Evolutionary conservation across 2,888 invertebrate species (phyloP).

Genomic region (Drosophila quinaria): DNA sequence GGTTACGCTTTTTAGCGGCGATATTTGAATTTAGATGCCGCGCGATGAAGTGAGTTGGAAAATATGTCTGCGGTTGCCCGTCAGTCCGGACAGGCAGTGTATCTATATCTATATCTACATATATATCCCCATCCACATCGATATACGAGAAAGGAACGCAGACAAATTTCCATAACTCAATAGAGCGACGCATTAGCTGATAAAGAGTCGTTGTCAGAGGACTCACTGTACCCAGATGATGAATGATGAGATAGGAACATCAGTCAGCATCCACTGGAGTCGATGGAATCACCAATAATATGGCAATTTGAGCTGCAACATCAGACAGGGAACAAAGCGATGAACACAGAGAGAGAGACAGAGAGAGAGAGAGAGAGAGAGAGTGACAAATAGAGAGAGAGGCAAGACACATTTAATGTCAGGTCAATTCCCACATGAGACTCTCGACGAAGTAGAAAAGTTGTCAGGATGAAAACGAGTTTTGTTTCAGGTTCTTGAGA

Average conservation of each 20-base stretch:
- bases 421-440: constrained; percentile 41
- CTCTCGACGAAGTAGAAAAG: constrained; percentile 36
- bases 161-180: constrained; percentile 64
- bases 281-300: constrained; percentile 41
- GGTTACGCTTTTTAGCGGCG: constrained; percentile 73
- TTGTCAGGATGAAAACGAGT: constrained; percentile 28
- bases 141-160: constrained; percentile 21
- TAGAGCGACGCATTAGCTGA: constrained; percentile 59
- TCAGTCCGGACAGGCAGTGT: constrained; percentile 8
- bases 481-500: constrained; percentile 38
- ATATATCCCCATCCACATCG: constrained; percentile 1
- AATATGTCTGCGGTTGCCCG: constrained; percentile 74
- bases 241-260: constrained; percentile 46
- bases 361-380: neutral
- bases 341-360: constrained; percentile 3
- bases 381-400: neutral
- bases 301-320: constrained; percentile 36
- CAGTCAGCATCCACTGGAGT: constrained; percentile 22
- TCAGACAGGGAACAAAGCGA: constrained; percentile 45
- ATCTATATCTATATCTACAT: constrained; percentile 5
- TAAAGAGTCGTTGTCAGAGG: constrained; percentile 41
- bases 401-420: neutral
- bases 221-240: constrained; percentile 30
- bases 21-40: constrained; percentile 73
- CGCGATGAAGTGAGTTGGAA: constrained; percentile 82